Evolutionary conservation across 2,888 invertebrate genomes (phyloP), one percentile per base, ranked within the genome.

Genomic region (Epistrophe eligans): DNA sequence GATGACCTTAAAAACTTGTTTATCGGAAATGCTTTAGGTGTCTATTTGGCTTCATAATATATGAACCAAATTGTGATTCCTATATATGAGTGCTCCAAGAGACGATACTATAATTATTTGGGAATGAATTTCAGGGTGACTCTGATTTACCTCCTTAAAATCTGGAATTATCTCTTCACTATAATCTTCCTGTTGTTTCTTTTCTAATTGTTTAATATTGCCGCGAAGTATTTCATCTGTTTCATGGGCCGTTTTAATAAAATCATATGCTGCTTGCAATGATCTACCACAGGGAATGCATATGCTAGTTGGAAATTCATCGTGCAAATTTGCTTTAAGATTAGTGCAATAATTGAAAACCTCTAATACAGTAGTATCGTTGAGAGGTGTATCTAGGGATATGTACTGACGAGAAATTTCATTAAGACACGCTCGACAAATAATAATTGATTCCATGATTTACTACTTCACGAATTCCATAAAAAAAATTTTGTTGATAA

Each of bases 271-370:
- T 73, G 66, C 60, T 38, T 87, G 79, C 9, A 87, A 48, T 7
- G 79, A 60, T 72, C 32, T 55, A 9, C 79, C 79, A 50, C 87
- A 87, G 3, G 87, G 28, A 35, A 76, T 57, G 40, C 87, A 87
- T 35, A 87, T 72, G 1, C 38, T 79, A 2, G 35, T 79, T 7
- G 89, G 88, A 15, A 89, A 71, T 7, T 71, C 80, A 62, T 89
- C 89, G 2, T 81, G 52, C 4, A 67, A 19, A 15, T 19, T 58
- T 0, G 88, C 89, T 60, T 82, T 35, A 52, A 89, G 76, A 8
- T 83, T 88, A 1, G 89, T 89, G 62, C 89, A 89, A 11, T 81
- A 71, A 32, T 83, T 88, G 43, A 89, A 89, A 62, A 83, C 88
- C 6, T 88, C 84, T n/a, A 88, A 71, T 15, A 88, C 88, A 2